phyloP scores from a whole-genome alignment of 2,113 vertebrate species.

The Propithecus coquereli region DNA sequence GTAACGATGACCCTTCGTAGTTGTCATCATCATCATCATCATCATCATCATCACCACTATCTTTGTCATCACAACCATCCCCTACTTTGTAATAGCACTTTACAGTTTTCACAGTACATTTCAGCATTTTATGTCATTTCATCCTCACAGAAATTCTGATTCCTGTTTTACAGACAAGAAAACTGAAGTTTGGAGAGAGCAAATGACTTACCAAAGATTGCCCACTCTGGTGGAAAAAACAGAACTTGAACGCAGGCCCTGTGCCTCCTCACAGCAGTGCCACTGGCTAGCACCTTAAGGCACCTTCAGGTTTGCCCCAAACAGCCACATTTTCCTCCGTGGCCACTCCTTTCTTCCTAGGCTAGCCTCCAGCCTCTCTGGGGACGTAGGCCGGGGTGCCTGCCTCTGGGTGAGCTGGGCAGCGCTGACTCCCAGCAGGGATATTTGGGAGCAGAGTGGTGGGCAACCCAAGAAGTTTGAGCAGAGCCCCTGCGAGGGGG shows the following conservation, averaged over 20 bases:
- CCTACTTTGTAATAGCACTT: not conserved
- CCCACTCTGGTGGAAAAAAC: not conserved
- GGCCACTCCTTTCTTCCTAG: not conserved
- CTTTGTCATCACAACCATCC: not conserved
- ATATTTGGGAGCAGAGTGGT: not conserved
- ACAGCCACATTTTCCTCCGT: not conserved
- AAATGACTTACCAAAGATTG: not conserved
- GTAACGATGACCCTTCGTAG: not conserved
- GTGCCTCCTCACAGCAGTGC: not conserved
- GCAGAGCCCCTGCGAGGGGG: not conserved
- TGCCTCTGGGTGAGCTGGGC: not conserved
- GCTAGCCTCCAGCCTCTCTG: not conserved
- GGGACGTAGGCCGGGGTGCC: not conserved
- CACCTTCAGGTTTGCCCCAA: not conserved
- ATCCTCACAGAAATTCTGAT: not conserved
- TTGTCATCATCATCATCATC: not conserved
- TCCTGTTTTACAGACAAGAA: not conserved
- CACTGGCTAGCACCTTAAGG: fast-evolving
- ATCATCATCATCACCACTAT: not conserved
- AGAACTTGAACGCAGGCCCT: not conserved
- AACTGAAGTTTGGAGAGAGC: not conserved
- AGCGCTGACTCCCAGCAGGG: not conserved
- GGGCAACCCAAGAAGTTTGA: not conserved
- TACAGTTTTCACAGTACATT: not conserved
- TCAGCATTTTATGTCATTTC: not conserved